phyloP scores from a whole-genome alignment of 1,140 invertebrate species.

The Melanaphis sacchari region DNA sequence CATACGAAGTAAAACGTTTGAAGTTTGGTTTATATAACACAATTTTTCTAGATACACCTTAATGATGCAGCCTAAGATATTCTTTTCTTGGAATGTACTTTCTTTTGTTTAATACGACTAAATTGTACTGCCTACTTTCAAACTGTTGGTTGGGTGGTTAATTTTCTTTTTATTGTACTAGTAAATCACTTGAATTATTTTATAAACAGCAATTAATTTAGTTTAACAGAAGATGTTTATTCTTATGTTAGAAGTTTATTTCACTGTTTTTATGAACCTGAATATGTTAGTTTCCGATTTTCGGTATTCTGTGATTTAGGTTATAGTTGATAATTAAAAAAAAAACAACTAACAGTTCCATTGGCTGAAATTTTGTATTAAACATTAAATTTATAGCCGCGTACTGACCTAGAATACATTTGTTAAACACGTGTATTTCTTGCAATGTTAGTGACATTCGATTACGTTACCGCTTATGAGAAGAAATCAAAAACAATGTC shows the following conservation, averaged over 20 bases:
- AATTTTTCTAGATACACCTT: neutral
- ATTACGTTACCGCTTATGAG: no score
- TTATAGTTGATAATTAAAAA: neutral
- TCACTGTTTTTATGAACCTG: neutral
- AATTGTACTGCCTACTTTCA: slow-evolving; percentile 11
- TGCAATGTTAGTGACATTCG: neutral
- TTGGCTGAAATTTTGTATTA: neutral
- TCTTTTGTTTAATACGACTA: slow-evolving; percentile 24
- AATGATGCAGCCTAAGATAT: neutral
- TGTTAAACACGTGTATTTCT: neutral
- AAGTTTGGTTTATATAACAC: neutral
- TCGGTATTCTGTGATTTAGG: neutral
- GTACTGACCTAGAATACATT: neutral
- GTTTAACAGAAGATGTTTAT: neutral
- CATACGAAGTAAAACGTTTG: neutral
- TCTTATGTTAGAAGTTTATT: slow-evolving; percentile 1
- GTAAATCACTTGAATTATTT: neutral
- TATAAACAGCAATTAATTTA: neutral
- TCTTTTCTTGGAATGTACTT: slow-evolving; percentile 2
- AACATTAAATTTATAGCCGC: neutral
- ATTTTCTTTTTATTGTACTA: neutral
- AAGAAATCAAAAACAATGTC: no score
- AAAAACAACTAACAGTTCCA: neutral
- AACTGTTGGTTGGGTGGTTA: neutral
- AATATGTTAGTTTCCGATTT: neutral